Percentiles rank a stretch among this genome's conserved stretches.
phyloP scores from a whole-genome alignment of 2,113 vertebrate genomes.

The Hippoglossus stenolepis region DNA sequence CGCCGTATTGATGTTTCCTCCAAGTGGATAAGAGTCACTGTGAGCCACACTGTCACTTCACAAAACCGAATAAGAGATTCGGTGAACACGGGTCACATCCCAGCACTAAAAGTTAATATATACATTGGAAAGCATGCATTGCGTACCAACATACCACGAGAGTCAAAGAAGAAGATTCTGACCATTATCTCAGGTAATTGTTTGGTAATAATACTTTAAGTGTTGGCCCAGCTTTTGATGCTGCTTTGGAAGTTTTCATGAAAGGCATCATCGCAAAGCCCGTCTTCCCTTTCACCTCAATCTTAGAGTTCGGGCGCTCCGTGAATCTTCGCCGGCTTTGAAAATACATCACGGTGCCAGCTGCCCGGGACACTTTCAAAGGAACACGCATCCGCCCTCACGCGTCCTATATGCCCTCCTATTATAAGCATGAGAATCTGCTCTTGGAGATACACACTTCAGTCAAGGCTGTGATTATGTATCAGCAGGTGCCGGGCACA shows the following conservation, averaged over 20 bases:
- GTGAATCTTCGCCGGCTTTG: constrained; percentile 38
- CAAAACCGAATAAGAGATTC: constrained; percentile 60
- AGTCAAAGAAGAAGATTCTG: constrained; percentile 53
- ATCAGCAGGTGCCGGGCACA: constrained; percentile 49
- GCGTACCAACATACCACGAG: constrained; percentile 10
- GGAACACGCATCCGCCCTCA: constrained; percentile 37
- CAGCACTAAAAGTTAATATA: constrained; percentile 56
- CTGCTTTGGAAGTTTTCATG: constrained; percentile 44
- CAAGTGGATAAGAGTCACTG: constrained; percentile 1
- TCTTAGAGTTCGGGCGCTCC: constrained; percentile 17
- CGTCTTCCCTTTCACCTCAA: too few relatives aligned
- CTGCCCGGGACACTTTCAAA: constrained; percentile 48
- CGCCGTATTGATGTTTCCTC: constrained; percentile 45
- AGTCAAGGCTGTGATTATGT: constrained; percentile 66
- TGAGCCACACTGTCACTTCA: constrained; percentile 57
- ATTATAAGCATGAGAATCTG: constrained; percentile 67
- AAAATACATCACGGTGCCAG: constrained; percentile 46
- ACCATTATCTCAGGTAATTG: background rate
- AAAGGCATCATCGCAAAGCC: too few relatives aligned
- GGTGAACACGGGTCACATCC: constrained; percentile 32
- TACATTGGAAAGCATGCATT: constrained; percentile 52
- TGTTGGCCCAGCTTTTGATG: too few relatives aligned
- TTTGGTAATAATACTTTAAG: too few relatives aligned
- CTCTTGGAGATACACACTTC: constrained; percentile 71
- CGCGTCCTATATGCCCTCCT: constrained; percentile 34